Base-by-base conservation (phyloP, 2,888 invertebrate genomes). In the Sympetrum striolatum region DNA sequence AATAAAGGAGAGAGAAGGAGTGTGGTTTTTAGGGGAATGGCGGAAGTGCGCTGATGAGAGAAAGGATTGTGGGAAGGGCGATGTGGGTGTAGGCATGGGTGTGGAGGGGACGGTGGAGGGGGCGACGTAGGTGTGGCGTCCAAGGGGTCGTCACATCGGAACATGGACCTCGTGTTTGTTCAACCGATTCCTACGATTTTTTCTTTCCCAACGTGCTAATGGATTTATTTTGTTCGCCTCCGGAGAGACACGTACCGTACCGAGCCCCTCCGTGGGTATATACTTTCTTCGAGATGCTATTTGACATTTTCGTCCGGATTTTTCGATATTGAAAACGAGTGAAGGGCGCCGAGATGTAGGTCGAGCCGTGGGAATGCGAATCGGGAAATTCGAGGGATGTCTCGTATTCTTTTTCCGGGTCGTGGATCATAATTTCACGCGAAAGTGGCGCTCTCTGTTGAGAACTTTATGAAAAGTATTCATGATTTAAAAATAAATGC, bases 101-200 rank as follows among this genome's bases (percentile, higher is more conserved):
- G 48, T 8, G 3, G 44, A 14, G 81, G 81, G 25, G 8, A 44
- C 14, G 22, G 81, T 15, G n/a, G 44, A n/a, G n/a, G 48, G 53
- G 12, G 81, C 15, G 31, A 80, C 1, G 25, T 5, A 10, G 25
- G 3, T 14, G 8, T 44, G 2, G 53, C 53, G 48, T 31, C 5
- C 44, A 53, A 82, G n/a, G 82, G 25, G 14, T 31, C 25, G 82
- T 53, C 53, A 81, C 48, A 44, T 48, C 44, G 48, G 81, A 53
- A 58, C 53, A 82, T 82, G 53, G 53, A n/a, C 53, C 82, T 58
- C 82, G 82, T 82, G 82, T 82, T 82, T 82, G 82, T 58, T 82
- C 82, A 58, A 58, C 82, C 82, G 58, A 82, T 82, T 82, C 82
- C 53, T 48, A 53, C 82, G 39, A 82, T 82, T 53, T 82, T 82